phyloP scores from a whole-genome alignment of 1,140 invertebrate genomes.

The Ephestia elutella region DNA sequence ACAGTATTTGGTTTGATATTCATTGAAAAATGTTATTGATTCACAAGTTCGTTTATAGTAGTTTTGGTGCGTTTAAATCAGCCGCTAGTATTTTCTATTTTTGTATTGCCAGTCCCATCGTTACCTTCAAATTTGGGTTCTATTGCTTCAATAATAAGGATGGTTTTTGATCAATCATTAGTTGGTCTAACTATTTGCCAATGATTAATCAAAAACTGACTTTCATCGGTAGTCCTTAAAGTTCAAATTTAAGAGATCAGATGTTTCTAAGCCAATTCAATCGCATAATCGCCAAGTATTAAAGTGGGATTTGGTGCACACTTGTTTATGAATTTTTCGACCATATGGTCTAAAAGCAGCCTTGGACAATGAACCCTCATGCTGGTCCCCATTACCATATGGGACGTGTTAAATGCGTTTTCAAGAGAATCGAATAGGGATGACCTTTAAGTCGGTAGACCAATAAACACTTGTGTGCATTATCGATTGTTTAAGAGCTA shows the following conservation, averaged over 20 bases:
- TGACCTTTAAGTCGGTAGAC: constrained; percentile 14
- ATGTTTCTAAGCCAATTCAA: constrained; percentile 19
- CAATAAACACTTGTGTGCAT: constrained; percentile 12
- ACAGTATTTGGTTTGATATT: constrained; percentile 8
- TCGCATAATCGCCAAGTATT: constrained; percentile 50
- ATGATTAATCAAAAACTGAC: background rate
- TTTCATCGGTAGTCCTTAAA: constrained; percentile 1
- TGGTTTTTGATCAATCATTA: constrained; percentile 13
- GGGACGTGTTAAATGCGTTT: constrained; percentile 67
- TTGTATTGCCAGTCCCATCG: constrained; percentile 16
- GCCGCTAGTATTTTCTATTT: constrained; percentile 34
- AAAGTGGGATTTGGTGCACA: constrained; percentile 58
- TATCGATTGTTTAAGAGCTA: too few species aligned
- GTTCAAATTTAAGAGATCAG: constrained; percentile 18
- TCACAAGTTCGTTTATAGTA: constrained; percentile 39
- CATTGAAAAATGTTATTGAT: constrained; percentile 16
- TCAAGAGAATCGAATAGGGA: constrained; percentile 58
- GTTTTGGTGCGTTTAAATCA: constrained; percentile 44
- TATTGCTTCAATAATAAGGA: constrained; percentile 19
- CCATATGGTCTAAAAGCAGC: constrained; percentile 70
- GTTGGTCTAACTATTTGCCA: background rate
- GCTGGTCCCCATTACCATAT: constrained; percentile 61
- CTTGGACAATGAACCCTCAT: constrained; percentile 64
- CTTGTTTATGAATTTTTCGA: constrained; percentile 68
- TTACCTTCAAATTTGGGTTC: constrained; percentile 19